Conservation (phyloP, 2,113 vertebrate genomes). For the Raja brachyura region DNA sequence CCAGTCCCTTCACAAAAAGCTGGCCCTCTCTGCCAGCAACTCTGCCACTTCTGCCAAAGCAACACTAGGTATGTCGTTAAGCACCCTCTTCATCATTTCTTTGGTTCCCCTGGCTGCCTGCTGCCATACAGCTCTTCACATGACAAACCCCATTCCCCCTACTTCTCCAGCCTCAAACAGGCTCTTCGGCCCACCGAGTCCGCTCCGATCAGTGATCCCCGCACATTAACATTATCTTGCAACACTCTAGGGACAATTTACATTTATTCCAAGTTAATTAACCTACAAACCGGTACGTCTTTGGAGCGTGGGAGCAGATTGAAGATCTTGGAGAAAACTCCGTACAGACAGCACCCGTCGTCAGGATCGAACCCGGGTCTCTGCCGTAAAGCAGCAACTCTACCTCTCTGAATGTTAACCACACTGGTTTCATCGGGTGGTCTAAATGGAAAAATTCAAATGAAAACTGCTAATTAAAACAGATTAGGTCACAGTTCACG, state of each 20-base stretch:
- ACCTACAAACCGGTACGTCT: too few relatives aligned
- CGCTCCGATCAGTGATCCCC: too few relatives aligned
- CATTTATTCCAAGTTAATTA: too few relatives aligned
- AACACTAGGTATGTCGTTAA: not conserved
- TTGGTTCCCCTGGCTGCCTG: not conserved
- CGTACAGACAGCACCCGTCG: too few relatives aligned
- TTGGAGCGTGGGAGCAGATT: too few relatives aligned
- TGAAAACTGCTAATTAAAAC: not conserved
- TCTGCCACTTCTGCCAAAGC: not conserved
- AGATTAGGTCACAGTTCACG: not conserved
- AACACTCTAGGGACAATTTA: too few relatives aligned
- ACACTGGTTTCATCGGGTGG: not conserved
- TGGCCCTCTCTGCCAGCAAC: not conserved
- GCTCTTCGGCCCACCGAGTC: too few relatives aligned
- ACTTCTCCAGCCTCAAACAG: not conserved
- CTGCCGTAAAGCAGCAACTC: too few relatives aligned
- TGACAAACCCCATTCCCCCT: not conserved
- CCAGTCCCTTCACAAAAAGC: not conserved
- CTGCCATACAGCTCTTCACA: too few relatives aligned
- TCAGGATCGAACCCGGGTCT: too few relatives aligned
- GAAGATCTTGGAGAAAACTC: too few relatives aligned
- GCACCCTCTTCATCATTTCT: not conserved
- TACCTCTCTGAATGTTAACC: not conserved
- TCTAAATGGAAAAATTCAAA: not conserved
- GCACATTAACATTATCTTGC: too few relatives aligned